Percentiles rank a stretch among this genome's conserved stretches.
These are phyloP conservation scores for Ischnura elegans DNA, from an alignment of 2,888 invertebrate genomes.

Conservation along the genomic window DNA sequence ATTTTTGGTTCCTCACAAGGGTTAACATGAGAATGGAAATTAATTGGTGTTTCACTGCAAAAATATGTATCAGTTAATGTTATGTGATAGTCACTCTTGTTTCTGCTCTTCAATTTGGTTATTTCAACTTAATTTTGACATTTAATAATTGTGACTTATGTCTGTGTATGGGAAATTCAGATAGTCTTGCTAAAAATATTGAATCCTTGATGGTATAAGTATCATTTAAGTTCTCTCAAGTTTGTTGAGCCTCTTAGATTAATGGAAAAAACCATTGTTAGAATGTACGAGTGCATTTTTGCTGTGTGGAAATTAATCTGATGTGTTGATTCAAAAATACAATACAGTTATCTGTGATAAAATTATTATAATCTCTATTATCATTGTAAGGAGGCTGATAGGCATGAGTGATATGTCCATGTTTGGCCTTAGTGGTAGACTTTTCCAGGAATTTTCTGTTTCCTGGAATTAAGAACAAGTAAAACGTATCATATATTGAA, in stretches of 20 bases:
- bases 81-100: too few relatives aligned
- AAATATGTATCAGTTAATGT: too few relatives aligned
- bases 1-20: too few relatives aligned
- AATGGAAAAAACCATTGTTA: background rate
- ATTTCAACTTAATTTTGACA: background rate
- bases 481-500: background rate
- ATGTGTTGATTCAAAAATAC: slow-evolving; percentile 36
- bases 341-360: slow-evolving; percentile 65
- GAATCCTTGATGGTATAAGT: background rate
- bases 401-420: slow-evolving; percentile 32
- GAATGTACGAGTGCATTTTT: background rate
- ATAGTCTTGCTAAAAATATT: background rate
- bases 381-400: background rate
- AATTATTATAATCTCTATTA: slow-evolving; percentile 48
- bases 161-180: too few relatives aligned
- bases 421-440: slow-evolving; percentile 39
- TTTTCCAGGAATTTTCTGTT: slow-evolving; percentile 22
- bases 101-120: background rate
- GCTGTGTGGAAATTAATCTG: background rate
- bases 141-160: too few relatives aligned
- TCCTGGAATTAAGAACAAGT: slow-evolving; percentile 3
- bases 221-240: background rate
- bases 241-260: background rate
- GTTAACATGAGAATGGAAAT: too few relatives aligned
- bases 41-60: too few relatives aligned